Percentiles rank a stretch among this genome's conserved stretches.
These are phyloP conservation scores for Sisyra nigra DNA, from an alignment of 2,888 invertebrate genomes.

Conservation along the genomic window DNA sequence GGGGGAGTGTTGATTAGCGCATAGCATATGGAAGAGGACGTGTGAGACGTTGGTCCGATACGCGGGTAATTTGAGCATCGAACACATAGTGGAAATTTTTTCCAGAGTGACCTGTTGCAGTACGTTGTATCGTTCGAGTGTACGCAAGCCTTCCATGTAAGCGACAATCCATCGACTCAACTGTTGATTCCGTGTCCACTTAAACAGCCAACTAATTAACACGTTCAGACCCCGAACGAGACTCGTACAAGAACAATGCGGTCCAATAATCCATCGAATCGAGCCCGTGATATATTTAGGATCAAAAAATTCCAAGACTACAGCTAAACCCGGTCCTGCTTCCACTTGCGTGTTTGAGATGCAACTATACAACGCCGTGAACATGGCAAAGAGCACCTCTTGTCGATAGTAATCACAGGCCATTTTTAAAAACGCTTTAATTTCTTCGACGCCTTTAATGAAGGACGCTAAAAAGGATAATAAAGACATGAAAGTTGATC, in stretches of 20 bases:
- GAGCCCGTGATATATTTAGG: slow-evolving; percentile 23
- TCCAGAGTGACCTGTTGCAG: slow-evolving; percentile 33
- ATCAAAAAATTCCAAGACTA: slow-evolving; percentile 38
- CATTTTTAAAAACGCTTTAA: slow-evolving; percentile 18
- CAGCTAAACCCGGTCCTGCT: slow-evolving; percentile 40
- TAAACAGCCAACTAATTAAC: slow-evolving; percentile 50
- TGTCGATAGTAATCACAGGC: slow-evolving; percentile 24
- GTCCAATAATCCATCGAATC: slow-evolving; percentile 28
- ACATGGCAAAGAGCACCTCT: slow-evolving; percentile 34
- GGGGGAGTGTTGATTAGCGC: slow-evolving; percentile 39
- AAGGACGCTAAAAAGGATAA: slow-evolving; percentile 4
- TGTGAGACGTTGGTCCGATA: slow-evolving; percentile 38
- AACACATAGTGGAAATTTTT: slow-evolving; percentile 40
- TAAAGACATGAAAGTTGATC: background rate
- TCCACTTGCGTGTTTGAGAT: slow-evolving; percentile 41
- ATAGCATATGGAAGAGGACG: slow-evolving; percentile 46
- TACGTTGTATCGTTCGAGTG: slow-evolving; percentile 26
- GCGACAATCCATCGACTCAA: slow-evolving; percentile 49
- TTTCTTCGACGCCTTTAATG: slow-evolving; percentile 21
- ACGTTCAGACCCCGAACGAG: slow-evolving; percentile 44
- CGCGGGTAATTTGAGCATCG: slow-evolving; percentile 35
- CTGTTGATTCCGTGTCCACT: slow-evolving; percentile 43
- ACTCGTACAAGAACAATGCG: slow-evolving; percentile 29
- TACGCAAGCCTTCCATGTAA: slow-evolving; percentile 44
- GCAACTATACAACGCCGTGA: slow-evolving; percentile 39